Percentiles rank a stretch among this genome's conserved stretches.
Evolutionary conservation across 2,113 vertebrate species (phyloP).

Genomic region (Brachionichthys hirsutus): DNA sequence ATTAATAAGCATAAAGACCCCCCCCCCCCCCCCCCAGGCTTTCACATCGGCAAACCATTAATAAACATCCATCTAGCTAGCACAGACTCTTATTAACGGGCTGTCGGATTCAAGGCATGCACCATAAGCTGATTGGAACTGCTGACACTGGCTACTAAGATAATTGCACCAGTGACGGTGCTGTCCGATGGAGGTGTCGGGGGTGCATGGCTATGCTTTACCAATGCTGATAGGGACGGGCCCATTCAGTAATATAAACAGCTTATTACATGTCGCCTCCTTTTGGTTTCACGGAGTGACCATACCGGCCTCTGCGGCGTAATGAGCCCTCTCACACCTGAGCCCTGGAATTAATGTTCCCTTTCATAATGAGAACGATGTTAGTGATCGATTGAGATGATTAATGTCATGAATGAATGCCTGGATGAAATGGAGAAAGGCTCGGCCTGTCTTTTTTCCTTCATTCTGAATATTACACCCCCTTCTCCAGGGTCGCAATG

Average conservation of each 20-base stretch:
- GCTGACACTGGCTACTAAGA: slow-evolving; percentile 58
- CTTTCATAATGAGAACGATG: slow-evolving; percentile 42
- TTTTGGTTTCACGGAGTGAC: slow-evolving; percentile 54
- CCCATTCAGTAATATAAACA: slow-evolving; percentile 61
- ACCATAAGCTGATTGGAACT: slow-evolving; percentile 59
- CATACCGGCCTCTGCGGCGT: slow-evolving; percentile 33
- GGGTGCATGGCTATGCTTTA: slow-evolving; percentile 53
- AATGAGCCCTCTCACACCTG: slow-evolving; percentile 40
- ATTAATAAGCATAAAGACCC: slow-evolving; percentile 40
- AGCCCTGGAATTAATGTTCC: slow-evolving; percentile 38
- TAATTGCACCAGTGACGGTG: slow-evolving; percentile 61
- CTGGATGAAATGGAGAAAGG: too few species aligned
- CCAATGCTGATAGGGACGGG: slow-evolving; percentile 53
- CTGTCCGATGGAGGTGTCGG: slow-evolving; percentile 61
- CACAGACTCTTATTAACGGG: slow-evolving; percentile 14
- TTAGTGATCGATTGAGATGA: slow-evolving; percentile 38
- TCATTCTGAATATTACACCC: slow-evolving; percentile 63
- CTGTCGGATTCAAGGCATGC: slow-evolving; percentile 46
- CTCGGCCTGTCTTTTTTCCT: neutral
- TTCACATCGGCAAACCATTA: slow-evolving; percentile 28
- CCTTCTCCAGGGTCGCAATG: slow-evolving; percentile 86
- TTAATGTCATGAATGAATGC: slow-evolving; percentile 15
- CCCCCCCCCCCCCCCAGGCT: slow-evolving; percentile 21
- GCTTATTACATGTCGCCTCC: slow-evolving; percentile 52
- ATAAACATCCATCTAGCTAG: slow-evolving; percentile 31